Evolutionary conservation across 2,888 invertebrate species (phyloP).

Genomic region (Polylopha cassiicola): DNA sequence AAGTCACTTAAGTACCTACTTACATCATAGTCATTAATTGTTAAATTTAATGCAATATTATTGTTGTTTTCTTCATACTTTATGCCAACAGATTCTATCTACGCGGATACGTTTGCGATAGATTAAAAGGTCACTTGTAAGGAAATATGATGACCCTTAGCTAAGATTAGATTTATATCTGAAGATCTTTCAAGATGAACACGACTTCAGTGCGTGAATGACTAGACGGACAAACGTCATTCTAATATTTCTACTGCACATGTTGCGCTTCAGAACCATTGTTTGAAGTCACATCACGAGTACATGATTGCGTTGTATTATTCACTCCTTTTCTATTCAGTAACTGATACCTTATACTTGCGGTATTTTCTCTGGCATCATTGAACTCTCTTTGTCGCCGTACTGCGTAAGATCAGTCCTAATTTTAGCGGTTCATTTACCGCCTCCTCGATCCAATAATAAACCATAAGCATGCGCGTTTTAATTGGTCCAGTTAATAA

Average conservation of each 20-base stretch:
- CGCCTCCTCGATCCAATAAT: slow-evolving; percentile 10
- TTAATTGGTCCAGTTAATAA: slow-evolving; percentile 7
- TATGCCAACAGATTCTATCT: slow-evolving; percentile 1
- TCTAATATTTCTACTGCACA: neutral
- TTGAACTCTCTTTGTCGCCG: neutral
- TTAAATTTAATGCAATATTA: no score
- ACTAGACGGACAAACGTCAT: neutral
- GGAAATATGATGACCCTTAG: slow-evolving; percentile 26
- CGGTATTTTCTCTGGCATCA: no score
- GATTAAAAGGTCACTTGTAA: slow-evolving; percentile 31
- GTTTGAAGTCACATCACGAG: no score
- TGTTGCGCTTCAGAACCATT: slow-evolving; percentile 4
- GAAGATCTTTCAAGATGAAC: slow-evolving; percentile 8
- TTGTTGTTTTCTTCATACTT: slow-evolving; percentile 1
- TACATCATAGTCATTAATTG: no score
- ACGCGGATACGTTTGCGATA: slow-evolving; percentile 9
- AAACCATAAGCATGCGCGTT: slow-evolving; percentile 8
- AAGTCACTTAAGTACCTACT: no score
- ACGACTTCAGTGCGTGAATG: slow-evolving; percentile 7
- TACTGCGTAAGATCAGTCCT: slow-evolving; percentile 23
- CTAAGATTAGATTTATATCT: slow-evolving; percentile 10
- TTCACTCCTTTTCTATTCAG: no score
- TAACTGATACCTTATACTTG: no score
- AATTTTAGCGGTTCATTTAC: slow-evolving; percentile 19
- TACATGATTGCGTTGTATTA: no score